A percentile compares a stretch with the other conserved stretches of the same genome.
These are phyloP conservation scores for Sipha flava DNA, from an alignment of 1,140 invertebrate genomes.

Conservation along the genomic window DNA sequence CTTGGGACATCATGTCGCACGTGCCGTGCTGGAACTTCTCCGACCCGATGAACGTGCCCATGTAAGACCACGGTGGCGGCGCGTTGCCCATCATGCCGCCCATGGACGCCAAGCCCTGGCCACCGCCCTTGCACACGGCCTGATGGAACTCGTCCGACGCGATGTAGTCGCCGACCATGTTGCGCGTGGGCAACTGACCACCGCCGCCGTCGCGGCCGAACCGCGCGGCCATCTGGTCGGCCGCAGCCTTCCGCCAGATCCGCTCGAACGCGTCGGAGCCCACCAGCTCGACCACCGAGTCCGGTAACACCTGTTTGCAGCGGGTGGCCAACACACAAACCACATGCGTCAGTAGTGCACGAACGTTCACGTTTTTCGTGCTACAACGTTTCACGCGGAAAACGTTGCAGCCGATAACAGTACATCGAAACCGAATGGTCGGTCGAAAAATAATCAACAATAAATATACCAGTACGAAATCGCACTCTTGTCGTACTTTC, in stretches of 20 bases:
- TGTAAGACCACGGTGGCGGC: not conserved
- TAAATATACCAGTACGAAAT: too few species aligned
- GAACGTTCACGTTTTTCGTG: too few species aligned
- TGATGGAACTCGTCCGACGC: not conserved
- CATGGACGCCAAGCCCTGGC: not conserved
- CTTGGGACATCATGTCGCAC: constrained; percentile 9
- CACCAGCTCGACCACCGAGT: not conserved
- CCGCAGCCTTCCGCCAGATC: not conserved
- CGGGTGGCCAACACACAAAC: not conserved
- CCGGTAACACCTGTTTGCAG: constrained; percentile 15
- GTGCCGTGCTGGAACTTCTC: not conserved
- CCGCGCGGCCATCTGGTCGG: not conserved
- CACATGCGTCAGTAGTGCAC: not conserved
- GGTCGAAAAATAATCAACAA: too few species aligned
- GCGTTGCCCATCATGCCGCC: not conserved
- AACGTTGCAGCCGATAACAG: too few species aligned
- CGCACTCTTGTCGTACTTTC: too few species aligned
- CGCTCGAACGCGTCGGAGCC: not conserved
- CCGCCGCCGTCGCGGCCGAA: not conserved
- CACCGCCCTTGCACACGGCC: not conserved
- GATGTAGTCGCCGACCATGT: constrained; percentile 18
- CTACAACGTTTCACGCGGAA: too few species aligned
- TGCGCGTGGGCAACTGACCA: not conserved
- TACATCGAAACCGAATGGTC: too few species aligned
- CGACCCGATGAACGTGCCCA: constrained; percentile 13